phyloP scores from a whole-genome alignment of 2,888 invertebrate species.

The Lathronympha strigana region DNA sequence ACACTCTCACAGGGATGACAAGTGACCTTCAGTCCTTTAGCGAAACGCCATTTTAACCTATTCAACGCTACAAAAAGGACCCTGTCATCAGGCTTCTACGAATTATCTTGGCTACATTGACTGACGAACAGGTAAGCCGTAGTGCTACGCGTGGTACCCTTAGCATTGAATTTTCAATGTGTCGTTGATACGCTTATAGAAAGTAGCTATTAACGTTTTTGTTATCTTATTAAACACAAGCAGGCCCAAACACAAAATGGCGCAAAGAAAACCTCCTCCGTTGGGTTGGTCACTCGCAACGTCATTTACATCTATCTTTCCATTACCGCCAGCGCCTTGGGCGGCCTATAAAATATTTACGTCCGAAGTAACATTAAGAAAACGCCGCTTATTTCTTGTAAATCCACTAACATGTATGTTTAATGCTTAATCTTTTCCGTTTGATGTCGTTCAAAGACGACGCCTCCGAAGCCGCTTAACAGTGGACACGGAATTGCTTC shows the following conservation, averaged over 20 bases:
- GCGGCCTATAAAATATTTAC: conserved; percentile 73
- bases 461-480: conserved; percentile 65
- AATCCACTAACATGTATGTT: conserved; percentile 68
- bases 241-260: conserved; percentile 1
- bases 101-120: background rate
- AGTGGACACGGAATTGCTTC: conserved; percentile 55
- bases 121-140: no score
- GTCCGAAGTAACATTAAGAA: conserved; percentile 75
- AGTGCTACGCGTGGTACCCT: no score
- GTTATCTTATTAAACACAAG: background rate
- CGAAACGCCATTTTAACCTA: no score
- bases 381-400: conserved; percentile 63
- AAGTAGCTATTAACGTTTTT: background rate
- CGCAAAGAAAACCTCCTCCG: conserved; percentile 35
- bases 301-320: conserved; percentile 75
- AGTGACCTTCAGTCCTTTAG: no score
- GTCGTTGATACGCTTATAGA: no score
- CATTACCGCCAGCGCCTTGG: conserved; percentile 58
- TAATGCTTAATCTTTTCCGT: conserved; percentile 71
- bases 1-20: no score
- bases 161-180: no score
- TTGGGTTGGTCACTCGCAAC: conserved; percentile 51
- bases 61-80: no score
- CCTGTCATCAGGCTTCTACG: no score
- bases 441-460: conserved; percentile 72